Base-by-base conservation (phyloP, 2,888 invertebrate genomes). In the Aporophyla nigra region DNA sequence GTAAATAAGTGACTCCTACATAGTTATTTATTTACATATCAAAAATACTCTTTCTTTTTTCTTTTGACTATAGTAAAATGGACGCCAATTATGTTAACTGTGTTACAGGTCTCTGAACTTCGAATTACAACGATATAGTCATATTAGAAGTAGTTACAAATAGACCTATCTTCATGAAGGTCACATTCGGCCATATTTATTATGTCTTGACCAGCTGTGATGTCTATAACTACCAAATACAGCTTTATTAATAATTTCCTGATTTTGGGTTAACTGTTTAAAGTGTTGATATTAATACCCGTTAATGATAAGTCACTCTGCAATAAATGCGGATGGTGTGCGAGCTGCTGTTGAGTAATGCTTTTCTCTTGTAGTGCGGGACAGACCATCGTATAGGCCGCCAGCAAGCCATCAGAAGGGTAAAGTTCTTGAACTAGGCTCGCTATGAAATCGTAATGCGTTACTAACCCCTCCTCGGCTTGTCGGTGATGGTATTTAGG, bases 321-420 rank as follows among this genome's bases (percentile, higher is more conserved):
- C 83, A 86, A 88, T 89, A 89, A 87, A 40, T 88, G 89, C 84
- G 83, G 62, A 88, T 89, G 91, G 92, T 93, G 93, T 94, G 93
- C 92, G 93, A 91, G 90, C 90, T 92, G 91, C 93, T 92, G 94
- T 95, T 96, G 93, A 96, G 95, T 92, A 95, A 91, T 95, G 92
- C 93, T 91, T 96, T 96, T 95, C 91, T 96, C 94, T 96, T 95
- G 93, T 96, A 96, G 96, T 91, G 89, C 91, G 93, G 92, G 94
- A 91, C 93, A 93, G 94, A 91, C 93, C 93, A 92, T 90, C 91
- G 92, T 95, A 95, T 93, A 94, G 90, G 93, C 93, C 93, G 94
- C 96, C 96, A 87, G 88, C 95, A 90, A 95, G 94, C 87, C 96
- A 96, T 92, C 96, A 95, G 88, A 94, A 95, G 96, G 96, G 96